phyloP scores from a whole-genome alignment of 2,113 vertebrate genomes.

The Pelecanus crispus region DNA sequence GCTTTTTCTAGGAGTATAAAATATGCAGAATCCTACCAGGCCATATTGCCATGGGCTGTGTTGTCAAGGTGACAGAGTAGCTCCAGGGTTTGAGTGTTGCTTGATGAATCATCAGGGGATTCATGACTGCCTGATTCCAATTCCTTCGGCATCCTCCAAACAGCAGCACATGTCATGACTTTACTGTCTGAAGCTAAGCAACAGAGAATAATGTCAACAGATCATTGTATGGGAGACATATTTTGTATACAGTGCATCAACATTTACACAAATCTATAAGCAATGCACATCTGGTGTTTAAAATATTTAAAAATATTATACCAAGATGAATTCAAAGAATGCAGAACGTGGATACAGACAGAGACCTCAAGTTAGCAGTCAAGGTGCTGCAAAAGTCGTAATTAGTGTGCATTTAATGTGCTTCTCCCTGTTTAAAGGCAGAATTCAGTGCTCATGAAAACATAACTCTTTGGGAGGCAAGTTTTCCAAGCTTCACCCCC shows the following conservation, averaged over 20 bases:
- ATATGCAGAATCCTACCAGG: constrained; percentile 87
- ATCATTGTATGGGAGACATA: constrained; percentile 32
- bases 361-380: background rate
- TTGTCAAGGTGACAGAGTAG: constrained; percentile 97
- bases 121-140: constrained; percentile 93
- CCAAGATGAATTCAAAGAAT: constrained; percentile 13
- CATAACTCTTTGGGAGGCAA: background rate
- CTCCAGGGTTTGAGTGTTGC: constrained; percentile 94
- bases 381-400: background rate
- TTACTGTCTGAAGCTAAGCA: constrained; percentile 88
- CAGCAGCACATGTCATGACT: constrained; percentile 89
- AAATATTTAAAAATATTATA: constrained; percentile 44
- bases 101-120: constrained; percentile 93
- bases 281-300: constrained; percentile 33
- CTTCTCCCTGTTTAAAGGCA: background rate
- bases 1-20: constrained; percentile 38
- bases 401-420: background rate
- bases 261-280: constrained; percentile 25
- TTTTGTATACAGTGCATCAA: constrained; percentile 2
- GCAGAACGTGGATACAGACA: background rate
- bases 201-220: constrained; percentile 67
- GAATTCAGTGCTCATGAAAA: background rate
- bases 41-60: constrained; percentile 83
- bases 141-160: constrained; percentile 96
- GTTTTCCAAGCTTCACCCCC: background rate